Evolutionary conservation across 2,888 invertebrate species (phyloP).

Genomic region (Ormyrus rosae): DNA sequence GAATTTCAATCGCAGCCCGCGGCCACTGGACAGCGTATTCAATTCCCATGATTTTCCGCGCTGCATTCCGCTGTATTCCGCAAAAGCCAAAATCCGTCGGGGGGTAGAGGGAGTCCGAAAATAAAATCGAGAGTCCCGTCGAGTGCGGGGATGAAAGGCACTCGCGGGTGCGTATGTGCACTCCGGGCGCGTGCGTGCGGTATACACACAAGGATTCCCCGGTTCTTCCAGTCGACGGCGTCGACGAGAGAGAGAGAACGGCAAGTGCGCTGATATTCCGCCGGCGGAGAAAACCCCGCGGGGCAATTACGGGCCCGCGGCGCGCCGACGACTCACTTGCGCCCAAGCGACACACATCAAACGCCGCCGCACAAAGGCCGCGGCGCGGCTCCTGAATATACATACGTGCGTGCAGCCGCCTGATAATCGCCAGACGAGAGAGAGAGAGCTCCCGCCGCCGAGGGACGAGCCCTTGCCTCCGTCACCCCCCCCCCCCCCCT

Average conservation of each 20-base stretch:
- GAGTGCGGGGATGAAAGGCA: too few species aligned
- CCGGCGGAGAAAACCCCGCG: constrained; percentile 44
- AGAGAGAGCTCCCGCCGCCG: too few species aligned
- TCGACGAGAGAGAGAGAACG: constrained; percentile 52
- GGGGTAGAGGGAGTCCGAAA: not conserved
- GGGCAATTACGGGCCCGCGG: constrained; percentile 10
- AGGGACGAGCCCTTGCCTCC: too few species aligned
- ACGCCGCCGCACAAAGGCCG: constrained; percentile 41
- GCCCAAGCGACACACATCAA: constrained; percentile 41
- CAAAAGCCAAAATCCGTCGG: too few species aligned
- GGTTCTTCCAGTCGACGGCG: constrained; percentile 59
- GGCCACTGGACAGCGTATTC: too few species aligned
- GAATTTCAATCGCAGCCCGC: too few species aligned
- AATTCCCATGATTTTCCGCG: too few species aligned
- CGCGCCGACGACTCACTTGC: constrained; percentile 14
- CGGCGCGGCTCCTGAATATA: constrained; percentile 37
- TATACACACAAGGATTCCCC: constrained; percentile 8
- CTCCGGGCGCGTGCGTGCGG: not conserved
- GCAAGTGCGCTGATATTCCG: constrained; percentile 60
- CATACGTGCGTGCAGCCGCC: constrained; percentile 20
- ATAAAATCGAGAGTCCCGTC: too few species aligned
- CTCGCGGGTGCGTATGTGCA: too few species aligned
- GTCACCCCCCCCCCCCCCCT: too few species aligned
- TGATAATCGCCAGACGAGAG: constrained; percentile 25
- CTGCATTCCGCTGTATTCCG: too few species aligned